Base-by-base conservation (phyloP, 1,140 invertebrate genomes). In the Pseudoatta argentina region DNA sequence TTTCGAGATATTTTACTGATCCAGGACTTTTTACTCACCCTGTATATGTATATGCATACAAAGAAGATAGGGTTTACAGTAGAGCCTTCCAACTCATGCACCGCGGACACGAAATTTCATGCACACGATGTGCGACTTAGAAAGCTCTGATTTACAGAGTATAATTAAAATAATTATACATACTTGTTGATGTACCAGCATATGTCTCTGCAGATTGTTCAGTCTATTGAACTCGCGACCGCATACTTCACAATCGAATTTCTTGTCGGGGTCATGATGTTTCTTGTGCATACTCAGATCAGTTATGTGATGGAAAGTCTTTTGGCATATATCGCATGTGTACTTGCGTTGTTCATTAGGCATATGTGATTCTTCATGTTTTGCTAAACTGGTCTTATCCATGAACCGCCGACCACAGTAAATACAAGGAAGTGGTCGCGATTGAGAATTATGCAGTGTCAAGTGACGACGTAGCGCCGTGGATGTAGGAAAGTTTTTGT, bases 171-270 rank as follows among this genome's bases (percentile, higher is more conserved):
- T 85, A 87, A 87, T 90, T 88, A 91, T 92, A 92, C 88, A 88
- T 94, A 94, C 95, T 93, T 95, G 95, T 89, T 95, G 94, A 92
- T 95, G 95, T 75, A 95, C 95, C 93, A 95, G 93, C 94, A 95
- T 95, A 85, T 95, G 95, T 88, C 95, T 94, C 89, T 95, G 95
- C 88, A 95, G 92, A 94, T 95, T 95, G 89, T 95, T 95, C 90
- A 95, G 92, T 86, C 95, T 92, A 93, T 95, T 95, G 88, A 95
- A 95, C 92, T 95, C 94, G 82, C 95, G 93, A 89, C 95, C 95
- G 92, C 95, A 95, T 67, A 95, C 94, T 87, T 94, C 94, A 85
- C 95, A 95, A 91, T 95, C 94, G 88, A 94, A 95, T 90, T 95
- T 95, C 89, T 94, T 95, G 85, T 95, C 94, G 44, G 94, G 94